Evolutionary conservation across 2,113 vertebrate species (phyloP).

Genomic region (Prunella fulvescens): DNA sequence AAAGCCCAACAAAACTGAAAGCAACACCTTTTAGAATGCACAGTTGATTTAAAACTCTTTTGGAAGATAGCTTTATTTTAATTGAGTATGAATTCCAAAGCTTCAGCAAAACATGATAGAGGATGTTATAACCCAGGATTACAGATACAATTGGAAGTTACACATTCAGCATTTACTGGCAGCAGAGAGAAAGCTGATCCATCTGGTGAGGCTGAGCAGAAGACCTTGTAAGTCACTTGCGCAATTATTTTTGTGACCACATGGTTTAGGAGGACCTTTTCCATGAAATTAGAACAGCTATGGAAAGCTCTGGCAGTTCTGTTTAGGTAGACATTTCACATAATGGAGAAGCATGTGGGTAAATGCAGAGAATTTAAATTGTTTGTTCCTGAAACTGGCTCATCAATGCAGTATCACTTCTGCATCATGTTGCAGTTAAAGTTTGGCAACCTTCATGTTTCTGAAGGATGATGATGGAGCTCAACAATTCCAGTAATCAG

Average conservation of each 20-base stretch:
- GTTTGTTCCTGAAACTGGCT: not conserved
- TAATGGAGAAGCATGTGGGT: not conserved
- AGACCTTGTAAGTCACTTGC: not conserved
- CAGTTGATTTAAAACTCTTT: not conserved
- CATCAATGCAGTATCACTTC: constrained; percentile 22
- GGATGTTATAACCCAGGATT: constrained; percentile 2
- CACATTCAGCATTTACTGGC: constrained; percentile 14
- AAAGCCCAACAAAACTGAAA: not conserved
- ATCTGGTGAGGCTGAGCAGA: constrained; percentile 18
- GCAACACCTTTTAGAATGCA: not conserved
- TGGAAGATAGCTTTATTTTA: constrained; percentile 5
- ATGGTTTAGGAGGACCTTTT: not conserved
- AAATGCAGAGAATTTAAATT: not conserved
- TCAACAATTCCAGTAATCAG: not conserved
- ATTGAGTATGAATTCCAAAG: constrained; percentile 4
- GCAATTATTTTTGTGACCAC: not conserved
- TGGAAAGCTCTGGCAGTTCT: not conserved
- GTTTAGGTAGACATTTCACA: not conserved
- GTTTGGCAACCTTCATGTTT: not conserved
- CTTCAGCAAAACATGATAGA: not conserved
- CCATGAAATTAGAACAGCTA: not conserved
- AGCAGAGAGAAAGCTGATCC: constrained; percentile 28
- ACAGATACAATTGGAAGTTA: constrained; percentile 38
- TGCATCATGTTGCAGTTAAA: constrained; percentile 53
- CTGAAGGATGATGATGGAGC: not conserved